Evolutionary conservation across 2,113 vertebrate species (phyloP).

Genomic region (Dromiciops gliroides): DNA sequence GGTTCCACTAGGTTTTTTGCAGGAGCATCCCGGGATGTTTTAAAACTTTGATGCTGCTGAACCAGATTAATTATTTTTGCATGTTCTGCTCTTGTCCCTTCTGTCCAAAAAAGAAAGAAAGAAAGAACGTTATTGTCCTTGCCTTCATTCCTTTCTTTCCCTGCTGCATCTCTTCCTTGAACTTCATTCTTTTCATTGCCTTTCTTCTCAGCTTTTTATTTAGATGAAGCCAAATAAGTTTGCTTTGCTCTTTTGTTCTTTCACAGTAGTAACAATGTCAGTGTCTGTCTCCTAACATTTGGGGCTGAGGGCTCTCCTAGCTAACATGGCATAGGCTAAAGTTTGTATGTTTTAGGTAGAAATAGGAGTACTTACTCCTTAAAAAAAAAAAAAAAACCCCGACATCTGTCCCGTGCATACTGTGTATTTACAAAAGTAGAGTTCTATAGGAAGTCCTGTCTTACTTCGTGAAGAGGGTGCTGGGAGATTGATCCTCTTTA

Average conservation of each 20-base stretch:
- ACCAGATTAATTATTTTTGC: background rate
- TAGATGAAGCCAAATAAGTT: background rate
- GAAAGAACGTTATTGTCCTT: background rate
- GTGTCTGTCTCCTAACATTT: background rate
- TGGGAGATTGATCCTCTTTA: constrained; percentile 25
- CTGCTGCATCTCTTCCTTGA: background rate
- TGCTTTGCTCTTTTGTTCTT: background rate
- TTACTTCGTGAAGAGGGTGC: constrained; percentile 15
- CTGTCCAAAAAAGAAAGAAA: background rate
- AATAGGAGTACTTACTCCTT: constrained; percentile 20
- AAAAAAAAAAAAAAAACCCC: constrained; percentile 16
- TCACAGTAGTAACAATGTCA: background rate
- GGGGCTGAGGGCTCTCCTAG: background rate
- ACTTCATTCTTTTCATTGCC: background rate
- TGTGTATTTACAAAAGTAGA: background rate
- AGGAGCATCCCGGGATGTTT: background rate
- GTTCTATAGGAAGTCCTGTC: background rate
- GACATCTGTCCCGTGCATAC: background rate
- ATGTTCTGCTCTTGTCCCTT: background rate
- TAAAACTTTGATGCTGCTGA: background rate
- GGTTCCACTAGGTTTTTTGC: background rate
- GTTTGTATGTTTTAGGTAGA: constrained; percentile 3
- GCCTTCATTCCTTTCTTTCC: background rate
- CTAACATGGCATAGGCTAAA: background rate
- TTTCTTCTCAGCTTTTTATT: background rate